phyloP scores from a whole-genome alignment of 2,888 invertebrate genomes.

The Tenthredo amoena region DNA sequence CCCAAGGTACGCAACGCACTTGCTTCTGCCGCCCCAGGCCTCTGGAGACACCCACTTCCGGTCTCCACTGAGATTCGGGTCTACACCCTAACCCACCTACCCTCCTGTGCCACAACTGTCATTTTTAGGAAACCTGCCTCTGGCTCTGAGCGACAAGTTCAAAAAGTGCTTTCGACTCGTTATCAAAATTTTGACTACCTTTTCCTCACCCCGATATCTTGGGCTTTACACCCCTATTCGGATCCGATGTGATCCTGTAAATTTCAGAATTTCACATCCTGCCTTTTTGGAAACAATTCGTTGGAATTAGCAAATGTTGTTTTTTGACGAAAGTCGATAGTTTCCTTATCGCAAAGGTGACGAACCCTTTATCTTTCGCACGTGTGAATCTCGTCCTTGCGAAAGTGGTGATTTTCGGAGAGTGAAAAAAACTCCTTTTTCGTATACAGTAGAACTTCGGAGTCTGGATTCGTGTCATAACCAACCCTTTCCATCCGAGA shows the following conservation, averaged over 20 bases:
- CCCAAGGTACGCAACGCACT: conserved; percentile 67
- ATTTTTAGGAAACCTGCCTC: conserved; percentile 40
- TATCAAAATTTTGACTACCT: neutral
- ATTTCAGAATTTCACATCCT: neutral
- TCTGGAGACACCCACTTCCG: conserved; percentile 74
- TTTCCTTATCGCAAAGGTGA: neutral
- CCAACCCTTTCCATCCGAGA: neutral
- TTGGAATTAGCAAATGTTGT: neutral
- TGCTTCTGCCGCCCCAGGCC: conserved; percentile 66
- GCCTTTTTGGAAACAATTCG: neutral
- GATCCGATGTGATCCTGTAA: neutral
- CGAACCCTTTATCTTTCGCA: neutral
- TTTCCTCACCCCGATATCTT: too few species aligned
- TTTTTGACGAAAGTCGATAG: neutral
- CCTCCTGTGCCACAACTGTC: conserved; percentile 62
- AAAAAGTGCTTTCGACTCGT: neutral
- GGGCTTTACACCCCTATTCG: neutral
- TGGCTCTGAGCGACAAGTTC: neutral
- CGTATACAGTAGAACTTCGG: neutral
- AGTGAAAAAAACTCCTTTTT: neutral
- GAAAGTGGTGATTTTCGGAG: neutral
- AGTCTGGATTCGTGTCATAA: neutral
- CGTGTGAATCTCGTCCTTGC: neutral
- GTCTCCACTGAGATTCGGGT: conserved; percentile 67
- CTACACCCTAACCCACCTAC: conserved; percentile 22